phyloP scores from a whole-genome alignment of 2,113 vertebrate genomes.

The Toxotes jaculatrix region DNA sequence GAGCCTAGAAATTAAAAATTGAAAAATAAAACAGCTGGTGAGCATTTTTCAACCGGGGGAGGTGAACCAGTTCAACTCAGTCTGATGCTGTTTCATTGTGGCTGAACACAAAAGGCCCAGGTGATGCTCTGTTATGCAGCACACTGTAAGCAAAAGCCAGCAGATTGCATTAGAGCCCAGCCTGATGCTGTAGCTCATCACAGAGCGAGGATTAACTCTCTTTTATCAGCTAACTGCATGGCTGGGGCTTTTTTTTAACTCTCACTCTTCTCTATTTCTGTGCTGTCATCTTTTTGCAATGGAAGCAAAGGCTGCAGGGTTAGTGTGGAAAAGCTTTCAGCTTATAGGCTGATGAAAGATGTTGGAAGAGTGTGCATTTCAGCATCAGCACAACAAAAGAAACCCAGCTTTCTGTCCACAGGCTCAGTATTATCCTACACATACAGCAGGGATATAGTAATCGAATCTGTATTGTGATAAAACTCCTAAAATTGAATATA shows the following conservation, averaged over 20 bases:
- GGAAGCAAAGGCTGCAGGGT: conserved; percentile 61
- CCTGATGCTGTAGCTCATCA: conserved; percentile 47
- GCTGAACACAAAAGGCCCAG: conserved; percentile 64
- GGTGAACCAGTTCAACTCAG: conserved; percentile 35
- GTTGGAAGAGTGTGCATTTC: conserved; percentile 3
- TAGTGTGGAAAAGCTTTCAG: conserved; percentile 39
- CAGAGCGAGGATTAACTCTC: conserved; percentile 76
- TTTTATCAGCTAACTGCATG: conserved; percentile 69
- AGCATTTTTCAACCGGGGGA: conserved; percentile 7
- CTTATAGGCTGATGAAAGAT: conserved; percentile 32
- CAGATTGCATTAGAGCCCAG: conserved; percentile 37
- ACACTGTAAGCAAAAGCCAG: conserved; percentile 56
- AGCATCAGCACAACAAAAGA: background rate
- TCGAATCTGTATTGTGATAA: background rate
- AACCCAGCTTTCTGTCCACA: background rate
- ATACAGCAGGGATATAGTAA: background rate
- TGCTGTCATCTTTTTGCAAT: conserved; percentile 67
- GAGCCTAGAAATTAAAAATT: conserved; percentile 13
- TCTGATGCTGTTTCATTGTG: conserved; percentile 54
- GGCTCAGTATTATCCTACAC: background rate
- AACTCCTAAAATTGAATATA: background rate
- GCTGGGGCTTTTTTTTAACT: conserved; percentile 55
- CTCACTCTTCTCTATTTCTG: conserved; percentile 63
- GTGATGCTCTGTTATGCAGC: conserved; percentile 55
- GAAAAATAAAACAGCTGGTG: background rate